phyloP scores from a whole-genome alignment of 2,113 vertebrate genomes.

The Stigmatopora nigra region DNA sequence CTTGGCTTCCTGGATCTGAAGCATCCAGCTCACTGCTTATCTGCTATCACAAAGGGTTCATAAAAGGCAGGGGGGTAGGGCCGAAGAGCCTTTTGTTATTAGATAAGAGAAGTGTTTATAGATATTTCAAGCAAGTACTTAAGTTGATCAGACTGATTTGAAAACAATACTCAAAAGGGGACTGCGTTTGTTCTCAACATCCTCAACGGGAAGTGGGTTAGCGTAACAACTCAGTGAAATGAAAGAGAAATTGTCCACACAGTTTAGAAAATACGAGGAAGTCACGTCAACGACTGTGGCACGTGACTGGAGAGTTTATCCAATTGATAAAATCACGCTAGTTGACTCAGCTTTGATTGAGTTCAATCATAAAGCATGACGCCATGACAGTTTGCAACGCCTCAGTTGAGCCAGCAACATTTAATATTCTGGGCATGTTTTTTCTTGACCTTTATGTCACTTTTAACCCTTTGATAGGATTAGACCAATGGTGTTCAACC shows the following conservation, averaged over 20 bases:
- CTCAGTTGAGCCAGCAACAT: background rate
- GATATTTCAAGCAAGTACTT: conserved; percentile 16
- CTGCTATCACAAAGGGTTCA: conserved; percentile 27
- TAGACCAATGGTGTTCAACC: background rate
- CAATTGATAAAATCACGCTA: no score
- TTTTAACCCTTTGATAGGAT: background rate
- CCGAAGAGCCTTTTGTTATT: conserved; percentile 11
- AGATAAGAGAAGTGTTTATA: conserved; percentile 17
- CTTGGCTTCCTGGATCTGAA: conserved; percentile 41
- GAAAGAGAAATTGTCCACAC: no score
- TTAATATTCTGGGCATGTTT: background rate
- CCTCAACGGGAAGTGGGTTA: background rate
- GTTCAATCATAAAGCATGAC: background rate
- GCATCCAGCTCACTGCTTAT: conserved; percentile 41
- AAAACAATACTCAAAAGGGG: conserved; percentile 6
- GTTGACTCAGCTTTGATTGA: background rate
- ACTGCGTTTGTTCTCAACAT: background rate
- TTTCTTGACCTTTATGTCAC: background rate
- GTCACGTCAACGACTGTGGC: background rate
- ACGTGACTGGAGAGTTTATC: background rate
- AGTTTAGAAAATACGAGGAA: background rate
- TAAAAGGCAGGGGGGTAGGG: conserved; percentile 6
- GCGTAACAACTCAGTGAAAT: background rate
- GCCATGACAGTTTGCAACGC: background rate
- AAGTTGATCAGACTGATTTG: conserved; percentile 2